Conservation (phyloP, 2,888 invertebrate genomes). For the Lamproptera curius region DNA sequence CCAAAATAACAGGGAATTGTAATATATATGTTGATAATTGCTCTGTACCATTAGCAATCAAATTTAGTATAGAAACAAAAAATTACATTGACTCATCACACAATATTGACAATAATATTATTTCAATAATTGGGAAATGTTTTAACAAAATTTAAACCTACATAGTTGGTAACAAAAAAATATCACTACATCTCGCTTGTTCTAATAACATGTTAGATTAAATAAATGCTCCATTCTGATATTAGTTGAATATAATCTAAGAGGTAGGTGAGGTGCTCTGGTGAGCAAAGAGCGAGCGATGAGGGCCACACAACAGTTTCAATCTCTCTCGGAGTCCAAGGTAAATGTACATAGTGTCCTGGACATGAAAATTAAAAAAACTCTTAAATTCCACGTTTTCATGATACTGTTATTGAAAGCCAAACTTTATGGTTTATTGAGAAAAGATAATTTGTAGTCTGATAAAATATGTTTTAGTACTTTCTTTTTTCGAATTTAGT, state of each 20-base stretch:
- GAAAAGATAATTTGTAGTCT: too few species aligned
- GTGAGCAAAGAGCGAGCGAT: conserved; percentile 9
- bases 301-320: conserved; percentile 18
- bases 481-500: too few species aligned
- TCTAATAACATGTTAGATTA: conserved; percentile 35
- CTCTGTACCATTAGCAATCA: neutral
- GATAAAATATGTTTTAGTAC: too few species aligned
- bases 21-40: too few species aligned
- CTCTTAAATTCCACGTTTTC: too few species aligned
- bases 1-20: conserved; percentile 1
- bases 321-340: neutral
- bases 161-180: conserved; percentile 66
- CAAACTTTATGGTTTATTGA: too few species aligned
- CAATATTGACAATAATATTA: conserved; percentile 26
- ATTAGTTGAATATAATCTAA: conserved; percentile 41
- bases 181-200: conserved; percentile 54
- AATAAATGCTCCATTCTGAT: conserved; percentile 59
- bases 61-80: conserved; percentile 39
- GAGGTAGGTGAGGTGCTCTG: conserved; percentile 35
- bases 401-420: too few species aligned
- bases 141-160: conserved; percentile 49
- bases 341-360: neutral
- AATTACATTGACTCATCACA: conserved; percentile 25
- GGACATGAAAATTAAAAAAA: too few species aligned
- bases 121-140: conserved; percentile 35